Percentiles rank a stretch among this genome's conserved stretches.
Conservation (phyloP, 1,140 invertebrate genomes). For the Drosophila fuyamai region DNA sequence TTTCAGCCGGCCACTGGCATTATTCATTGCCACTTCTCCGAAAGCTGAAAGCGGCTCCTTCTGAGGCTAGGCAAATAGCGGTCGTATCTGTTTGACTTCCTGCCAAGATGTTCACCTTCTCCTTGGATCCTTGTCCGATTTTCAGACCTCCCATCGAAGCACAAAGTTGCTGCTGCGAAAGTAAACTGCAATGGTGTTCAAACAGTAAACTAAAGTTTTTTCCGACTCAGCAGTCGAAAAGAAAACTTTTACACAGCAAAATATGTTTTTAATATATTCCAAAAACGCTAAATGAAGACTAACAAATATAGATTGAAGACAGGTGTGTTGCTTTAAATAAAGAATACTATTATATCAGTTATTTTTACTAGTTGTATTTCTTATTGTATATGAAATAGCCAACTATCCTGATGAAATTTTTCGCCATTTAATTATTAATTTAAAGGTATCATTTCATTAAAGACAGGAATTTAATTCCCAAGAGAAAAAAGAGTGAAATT, state of each 20-base stretch:
- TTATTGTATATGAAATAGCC: too few species aligned
- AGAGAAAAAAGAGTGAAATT: too few species aligned
- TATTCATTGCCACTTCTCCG: slow-evolving; percentile 40
- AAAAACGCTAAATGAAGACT: too few species aligned
- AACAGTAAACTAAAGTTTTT: slow-evolving; percentile 39
- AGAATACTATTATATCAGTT: too few species aligned
- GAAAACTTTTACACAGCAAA: slow-evolving; percentile 12
- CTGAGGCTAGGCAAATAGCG: slow-evolving; percentile 11
- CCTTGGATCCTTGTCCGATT: slow-evolving; percentile 19
- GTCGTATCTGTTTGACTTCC: slow-evolving; percentile 39
- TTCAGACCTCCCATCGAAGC: slow-evolving; percentile 2
- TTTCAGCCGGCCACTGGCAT: slow-evolving; percentile 37
- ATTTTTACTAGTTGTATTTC: too few species aligned
- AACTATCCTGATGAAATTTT: too few species aligned
- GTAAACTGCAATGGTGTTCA: slow-evolving; percentile 26
- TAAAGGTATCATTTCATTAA: background rate
- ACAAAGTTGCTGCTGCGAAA: slow-evolving; percentile 35
- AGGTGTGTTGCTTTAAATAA: too few species aligned
- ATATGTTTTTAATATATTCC: background rate
- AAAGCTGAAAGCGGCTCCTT: background rate
- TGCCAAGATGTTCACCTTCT: slow-evolving; percentile 28
- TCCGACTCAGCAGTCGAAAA: slow-evolving; percentile 39
- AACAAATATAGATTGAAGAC: background rate
- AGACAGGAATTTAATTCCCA: background rate
- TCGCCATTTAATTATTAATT: too few species aligned